Percentiles rank a stretch among this genome's conserved stretches.
These are phyloP conservation scores for Pygocentrus nattereri DNA, from an alignment of 2,797 vertebrate species.

Conservation along the genomic window DNA sequence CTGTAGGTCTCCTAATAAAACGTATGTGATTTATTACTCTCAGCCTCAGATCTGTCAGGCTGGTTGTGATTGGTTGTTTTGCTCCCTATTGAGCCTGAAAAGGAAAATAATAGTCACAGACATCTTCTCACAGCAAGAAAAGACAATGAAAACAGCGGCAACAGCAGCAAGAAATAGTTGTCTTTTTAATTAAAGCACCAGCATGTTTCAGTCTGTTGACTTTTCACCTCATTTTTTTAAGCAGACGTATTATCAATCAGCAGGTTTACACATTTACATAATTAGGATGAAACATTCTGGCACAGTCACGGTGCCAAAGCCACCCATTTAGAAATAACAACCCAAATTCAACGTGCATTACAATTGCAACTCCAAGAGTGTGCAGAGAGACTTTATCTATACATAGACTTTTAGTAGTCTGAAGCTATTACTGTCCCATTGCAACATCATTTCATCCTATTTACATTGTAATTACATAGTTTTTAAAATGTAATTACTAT, in stretches of 20 bases:
- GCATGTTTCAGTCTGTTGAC: slow-evolving; percentile 27
- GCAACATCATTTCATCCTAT: background rate
- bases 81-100: background rate
- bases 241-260: slow-evolving; percentile 38
- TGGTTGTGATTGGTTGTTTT: slow-evolving; percentile 1
- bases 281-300: slow-evolving; percentile 23
- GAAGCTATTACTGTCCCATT: background rate
- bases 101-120: background rate
- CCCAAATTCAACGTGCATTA: background rate
- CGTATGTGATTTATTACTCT: background rate
- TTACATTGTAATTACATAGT: background rate
- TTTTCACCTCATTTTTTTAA: slow-evolving; percentile 42
- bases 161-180: slow-evolving; percentile 20
- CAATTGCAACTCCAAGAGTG: background rate
- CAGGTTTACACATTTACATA: slow-evolving; percentile 30
- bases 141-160: slow-evolving; percentile 19
- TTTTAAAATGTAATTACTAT: no score
- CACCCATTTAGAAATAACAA: background rate
- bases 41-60: background rate
- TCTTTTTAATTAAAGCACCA: slow-evolving; percentile 40
- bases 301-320: background rate
- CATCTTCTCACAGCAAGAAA: background rate
- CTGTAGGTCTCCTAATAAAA: background rate
- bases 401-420: no score
- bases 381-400: background rate